phyloP scores from a whole-genome alignment of 2,888 invertebrate species.

The Leptinotarsa rubiginosa region DNA sequence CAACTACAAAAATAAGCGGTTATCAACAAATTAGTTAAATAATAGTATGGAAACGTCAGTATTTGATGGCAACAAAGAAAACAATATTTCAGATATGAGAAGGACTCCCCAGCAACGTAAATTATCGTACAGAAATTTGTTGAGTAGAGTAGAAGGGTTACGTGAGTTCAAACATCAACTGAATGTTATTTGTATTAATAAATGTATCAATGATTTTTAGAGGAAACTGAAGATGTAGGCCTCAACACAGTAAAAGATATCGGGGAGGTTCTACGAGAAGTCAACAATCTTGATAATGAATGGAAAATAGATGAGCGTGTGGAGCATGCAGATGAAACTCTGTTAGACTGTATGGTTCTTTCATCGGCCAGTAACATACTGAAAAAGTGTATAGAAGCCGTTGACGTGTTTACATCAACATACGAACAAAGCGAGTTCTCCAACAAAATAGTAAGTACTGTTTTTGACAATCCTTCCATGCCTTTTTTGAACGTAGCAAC shows the following conservation, averaged over 20 bases:
- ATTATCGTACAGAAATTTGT: constrained; percentile 50
- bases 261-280: constrained; percentile 55
- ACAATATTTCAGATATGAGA: constrained; percentile 31
- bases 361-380: constrained; percentile 59
- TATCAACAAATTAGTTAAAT: background rate
- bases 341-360: constrained; percentile 59
- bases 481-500: too few species aligned
- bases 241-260: constrained; percentile 54
- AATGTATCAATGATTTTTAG: constrained; percentile 35
- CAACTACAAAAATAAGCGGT: too few species aligned
- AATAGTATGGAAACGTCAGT: constrained; percentile 1
- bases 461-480: too few species aligned
- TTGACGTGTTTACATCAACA: constrained; percentile 64
- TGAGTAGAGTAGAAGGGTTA: constrained; percentile 55
- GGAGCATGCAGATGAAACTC: constrained; percentile 60
- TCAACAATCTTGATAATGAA: constrained; percentile 55
- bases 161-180: constrained; percentile 46
- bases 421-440: constrained; percentile 69
- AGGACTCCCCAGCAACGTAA: constrained; percentile 45
- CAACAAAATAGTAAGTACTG: constrained; percentile 65
- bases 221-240: constrained; percentile 48
- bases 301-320: constrained; percentile 57
- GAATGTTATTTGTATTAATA: background rate
- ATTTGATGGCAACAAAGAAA: constrained; percentile 40
- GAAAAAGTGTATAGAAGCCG: constrained; percentile 59